Percentiles rank a stretch among this genome's conserved stretches.
These are phyloP conservation scores for Acanthosepion esculentum DNA, from an alignment of 2,888 invertebrate species.

Conservation along the genomic window DNA sequence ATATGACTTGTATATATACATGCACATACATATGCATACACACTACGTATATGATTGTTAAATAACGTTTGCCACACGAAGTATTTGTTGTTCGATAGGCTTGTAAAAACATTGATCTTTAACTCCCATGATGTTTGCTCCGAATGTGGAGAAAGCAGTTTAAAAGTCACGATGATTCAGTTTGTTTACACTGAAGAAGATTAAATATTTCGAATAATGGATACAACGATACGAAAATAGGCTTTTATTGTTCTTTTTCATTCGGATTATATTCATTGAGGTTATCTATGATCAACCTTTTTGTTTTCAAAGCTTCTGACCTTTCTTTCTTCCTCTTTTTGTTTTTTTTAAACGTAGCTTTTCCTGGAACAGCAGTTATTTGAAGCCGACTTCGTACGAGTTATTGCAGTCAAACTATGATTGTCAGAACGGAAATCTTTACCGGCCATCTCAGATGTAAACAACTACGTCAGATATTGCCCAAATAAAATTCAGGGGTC, in stretches of 20 bases:
- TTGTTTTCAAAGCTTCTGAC: background rate
- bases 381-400: background rate
- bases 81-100: background rate
- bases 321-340: background rate
- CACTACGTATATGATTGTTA: background rate
- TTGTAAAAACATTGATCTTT: slow-evolving; percentile 33
- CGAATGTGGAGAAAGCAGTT: background rate
- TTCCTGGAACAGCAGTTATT: background rate
- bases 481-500: slow-evolving; percentile 13
- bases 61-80: too few species aligned
- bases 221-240: too few species aligned
- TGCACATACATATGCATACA: background rate
- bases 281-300: background rate
- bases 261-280: background rate
- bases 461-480: background rate
- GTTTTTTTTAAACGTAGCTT: background rate
- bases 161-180: background rate
- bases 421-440: background rate
- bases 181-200: background rate
- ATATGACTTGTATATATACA: background rate
- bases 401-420: background rate
- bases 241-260: background rate
- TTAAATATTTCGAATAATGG: too few species aligned
- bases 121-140: background rate
- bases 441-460: background rate